Evolutionary conservation across 53 echinoderm and acorn worm species (phyloP).

Genomic region (Apostichopus leukothele): DNA sequence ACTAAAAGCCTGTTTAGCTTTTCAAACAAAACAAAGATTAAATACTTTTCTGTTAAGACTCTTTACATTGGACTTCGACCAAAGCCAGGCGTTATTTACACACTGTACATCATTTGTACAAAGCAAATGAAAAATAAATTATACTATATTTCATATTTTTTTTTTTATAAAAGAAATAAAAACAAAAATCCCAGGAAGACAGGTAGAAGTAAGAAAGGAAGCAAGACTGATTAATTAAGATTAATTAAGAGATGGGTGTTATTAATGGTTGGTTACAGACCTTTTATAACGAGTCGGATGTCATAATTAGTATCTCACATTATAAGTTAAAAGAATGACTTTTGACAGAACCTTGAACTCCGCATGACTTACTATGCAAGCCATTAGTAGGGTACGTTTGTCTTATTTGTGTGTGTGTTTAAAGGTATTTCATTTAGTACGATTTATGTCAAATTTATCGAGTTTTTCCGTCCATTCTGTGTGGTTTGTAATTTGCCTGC

Average conservation of each 20-base stretch:
- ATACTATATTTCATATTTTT: conserved; percentile 36
- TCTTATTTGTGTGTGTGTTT: background rate
- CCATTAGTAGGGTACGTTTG: background rate
- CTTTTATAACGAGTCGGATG: too few species aligned
- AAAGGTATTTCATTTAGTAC: background rate
- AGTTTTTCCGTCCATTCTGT: too few species aligned
- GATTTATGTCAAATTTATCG: too few species aligned
- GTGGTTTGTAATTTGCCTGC: too few species aligned
- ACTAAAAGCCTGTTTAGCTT: too few species aligned
- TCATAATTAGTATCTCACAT: too few species aligned
- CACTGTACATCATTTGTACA: conserved; percentile 4
- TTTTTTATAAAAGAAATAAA: too few species aligned
- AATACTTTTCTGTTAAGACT: conserved; percentile 30
- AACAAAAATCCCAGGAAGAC: too few species aligned
- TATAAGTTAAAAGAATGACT: background rate
- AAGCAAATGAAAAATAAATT: conserved; percentile 19
- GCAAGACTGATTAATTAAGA: background rate
- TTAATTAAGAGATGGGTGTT: background rate
- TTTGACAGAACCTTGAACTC: too few species aligned
- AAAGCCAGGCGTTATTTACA: conserved; percentile 24
- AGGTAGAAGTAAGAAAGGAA: background rate
- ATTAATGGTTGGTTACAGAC: too few species aligned
- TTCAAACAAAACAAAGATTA: background rate
- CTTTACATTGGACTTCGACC: conserved; percentile 21
- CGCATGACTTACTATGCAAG: background rate